phyloP scores from a whole-genome alignment of 1,140 invertebrate genomes.

The Drosophila gunungcola region DNA sequence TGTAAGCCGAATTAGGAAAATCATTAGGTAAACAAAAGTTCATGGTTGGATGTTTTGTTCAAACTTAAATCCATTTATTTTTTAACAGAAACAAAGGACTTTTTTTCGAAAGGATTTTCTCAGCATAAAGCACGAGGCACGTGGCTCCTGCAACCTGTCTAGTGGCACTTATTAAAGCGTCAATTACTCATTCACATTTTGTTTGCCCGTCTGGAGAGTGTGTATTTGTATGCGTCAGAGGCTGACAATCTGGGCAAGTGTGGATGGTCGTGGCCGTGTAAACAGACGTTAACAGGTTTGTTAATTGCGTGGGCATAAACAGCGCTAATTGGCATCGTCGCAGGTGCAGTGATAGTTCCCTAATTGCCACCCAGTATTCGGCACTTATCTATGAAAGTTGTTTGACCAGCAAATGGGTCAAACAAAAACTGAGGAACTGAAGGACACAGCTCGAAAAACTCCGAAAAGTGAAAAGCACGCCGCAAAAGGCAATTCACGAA shows the following conservation, averaged over 20 bases:
- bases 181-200: conserved; percentile 65
- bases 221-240: conserved; percentile 23
- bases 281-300: conserved; percentile 49
- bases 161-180: conserved; percentile 73
- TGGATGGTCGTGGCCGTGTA: conserved; percentile 5
- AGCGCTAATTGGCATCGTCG: conserved; percentile 51
- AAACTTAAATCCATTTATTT: too few species aligned
- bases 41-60: too few species aligned
- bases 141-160: conserved; percentile 39
- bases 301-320: conserved; percentile 56
- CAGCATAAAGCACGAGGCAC: conserved; percentile 1
- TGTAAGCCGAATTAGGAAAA: too few species aligned
- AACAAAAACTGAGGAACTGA: neutral
- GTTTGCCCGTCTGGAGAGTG: conserved; percentile 43
- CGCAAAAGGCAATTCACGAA: conserved; percentile 40
- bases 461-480: conserved; percentile 18
- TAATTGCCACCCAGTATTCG: conserved; percentile 40
- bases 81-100: neutral
- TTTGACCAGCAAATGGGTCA: conserved; percentile 19
- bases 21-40: too few species aligned
- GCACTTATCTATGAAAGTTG: conserved; percentile 15
- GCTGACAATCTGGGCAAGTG: conserved; percentile 30
- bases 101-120: neutral
- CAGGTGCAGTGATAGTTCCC: conserved; percentile 30
- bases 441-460: neutral